A percentile compares a stretch with the other conserved stretches of the same genome.
Evolutionary conservation across 2,888 invertebrate genomes (phyloP).

Genomic region (Gortyna flavago): DNA sequence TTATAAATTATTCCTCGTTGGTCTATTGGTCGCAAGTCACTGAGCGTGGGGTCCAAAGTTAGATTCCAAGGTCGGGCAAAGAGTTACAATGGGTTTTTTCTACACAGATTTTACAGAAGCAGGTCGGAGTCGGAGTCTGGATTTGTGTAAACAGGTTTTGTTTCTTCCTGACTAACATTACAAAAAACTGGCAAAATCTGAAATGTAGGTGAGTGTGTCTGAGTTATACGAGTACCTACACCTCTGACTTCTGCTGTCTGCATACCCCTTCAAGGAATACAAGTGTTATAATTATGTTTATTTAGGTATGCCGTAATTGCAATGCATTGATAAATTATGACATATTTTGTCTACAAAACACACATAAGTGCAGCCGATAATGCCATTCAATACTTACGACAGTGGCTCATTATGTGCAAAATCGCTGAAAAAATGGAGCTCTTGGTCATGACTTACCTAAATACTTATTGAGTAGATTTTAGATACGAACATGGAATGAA

Average conservation of each 20-base stretch:
- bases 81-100: no score
- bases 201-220: background rate
- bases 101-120: background rate
- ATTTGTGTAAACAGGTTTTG: background rate
- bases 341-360: conserved; percentile 7
- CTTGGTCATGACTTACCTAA: conserved; percentile 6
- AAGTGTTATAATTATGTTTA: no score
- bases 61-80: background rate
- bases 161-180: background rate
- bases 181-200: background rate
- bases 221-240: background rate
- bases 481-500: background rate
- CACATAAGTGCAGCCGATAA: conserved; percentile 18
- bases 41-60: background rate
- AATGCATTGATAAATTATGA: conserved; percentile 8
- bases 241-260: background rate
- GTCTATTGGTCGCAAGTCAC: background rate
- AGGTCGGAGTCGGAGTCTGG: background rate
- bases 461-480: background rate
- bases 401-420: conserved; percentile 33
- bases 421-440: conserved; percentile 35
- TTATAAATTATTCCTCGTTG: background rate
- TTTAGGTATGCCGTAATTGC: background rate
- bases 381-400: conserved; percentile 14
- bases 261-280: background rate